Base-by-base conservation (phyloP, 2,888 invertebrate species). In the Lottia scabra region DNA sequence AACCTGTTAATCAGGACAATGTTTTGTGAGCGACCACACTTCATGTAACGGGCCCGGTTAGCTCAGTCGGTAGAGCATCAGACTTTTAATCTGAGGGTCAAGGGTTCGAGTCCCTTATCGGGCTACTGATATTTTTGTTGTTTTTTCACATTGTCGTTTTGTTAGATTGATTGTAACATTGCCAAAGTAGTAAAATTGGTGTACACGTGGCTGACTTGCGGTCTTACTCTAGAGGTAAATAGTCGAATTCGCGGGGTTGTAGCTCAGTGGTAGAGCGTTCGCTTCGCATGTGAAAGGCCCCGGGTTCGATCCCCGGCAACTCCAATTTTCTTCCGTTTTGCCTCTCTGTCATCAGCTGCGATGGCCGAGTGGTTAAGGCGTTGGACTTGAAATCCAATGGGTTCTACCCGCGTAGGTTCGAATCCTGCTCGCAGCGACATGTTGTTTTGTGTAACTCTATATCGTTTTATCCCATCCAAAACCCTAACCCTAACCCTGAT, bases 251-350 rank as follows among this genome's bases (percentile, higher is more conserved):
- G 30, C 30, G 75, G 77, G 78, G 78, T 73, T 78, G 78, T 78
- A 69, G 78, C 78, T 78, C 78, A 78, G 78, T 76, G 78, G 78
- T 78, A 78, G 78, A 78, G 76, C 78, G 78, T 76, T 76, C 78
- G 78, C 78, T 78, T 78, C 74, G 78, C 78, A 78, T 78, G 78
- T 78, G 76, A 78, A 76, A 78, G 78, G 78, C 78, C 78, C 78
- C 76, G 78, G 75, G 76, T 78, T 78, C 78, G 76, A 78, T 76
- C 72, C 78, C 78, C 76, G 74, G 78, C 78, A 75, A 75, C 78
- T 76, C 78, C 76, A 76, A 30, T 30, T 30, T 30, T 30, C 30
- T 30, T 30, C 30, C 30, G 5, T 30, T 4, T 30, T 30, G 30
- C 30, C 30, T 4, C 2, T 30, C 30, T 4, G 30, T 30, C 30